phyloP scores from a whole-genome alignment of 2,113 vertebrate genomes.

The Cervus canadensis region DNA sequence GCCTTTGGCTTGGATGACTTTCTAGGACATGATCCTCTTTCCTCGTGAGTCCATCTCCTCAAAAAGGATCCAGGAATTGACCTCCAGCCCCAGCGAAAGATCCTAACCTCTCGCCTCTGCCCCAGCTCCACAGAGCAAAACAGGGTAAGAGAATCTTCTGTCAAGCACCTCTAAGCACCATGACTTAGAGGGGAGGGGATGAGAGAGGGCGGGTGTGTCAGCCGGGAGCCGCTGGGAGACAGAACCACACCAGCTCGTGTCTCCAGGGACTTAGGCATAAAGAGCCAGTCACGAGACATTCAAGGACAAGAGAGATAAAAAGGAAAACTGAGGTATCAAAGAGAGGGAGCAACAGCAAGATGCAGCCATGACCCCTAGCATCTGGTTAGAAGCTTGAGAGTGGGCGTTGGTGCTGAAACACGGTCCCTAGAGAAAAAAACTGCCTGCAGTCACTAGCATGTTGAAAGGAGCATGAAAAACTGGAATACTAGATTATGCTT shows the following conservation, averaged over 20 bases:
- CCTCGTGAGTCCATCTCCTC: neutral
- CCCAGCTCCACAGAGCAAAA: neutral
- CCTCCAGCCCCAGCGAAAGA: neutral
- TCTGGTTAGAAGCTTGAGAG: neutral
- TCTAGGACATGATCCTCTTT: neutral
- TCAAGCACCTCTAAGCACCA: neutral
- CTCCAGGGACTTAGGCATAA: neutral
- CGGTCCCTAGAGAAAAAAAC: neutral
- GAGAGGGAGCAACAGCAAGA: neutral
- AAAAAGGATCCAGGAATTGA: neutral
- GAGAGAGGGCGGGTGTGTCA: fast-evolving
- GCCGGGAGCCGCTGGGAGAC: fast-evolving
- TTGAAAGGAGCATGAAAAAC: neutral
- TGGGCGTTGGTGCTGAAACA: fast-evolving
- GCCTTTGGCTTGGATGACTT: neutral
- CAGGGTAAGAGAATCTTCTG: too few relatives aligned
- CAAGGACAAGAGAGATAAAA: neutral
- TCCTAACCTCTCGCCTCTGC: neutral
- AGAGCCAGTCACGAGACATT: neutral
- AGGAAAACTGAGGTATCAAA: neutral
- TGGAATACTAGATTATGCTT: neutral
- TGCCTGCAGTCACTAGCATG: neutral
- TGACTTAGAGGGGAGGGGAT: too few relatives aligned
- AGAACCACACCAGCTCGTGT: neutral
- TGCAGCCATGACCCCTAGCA: neutral